Evolutionary conservation across 23 tunicate genomes (phyloP).

Genomic region (Pegea sp.): DNA sequence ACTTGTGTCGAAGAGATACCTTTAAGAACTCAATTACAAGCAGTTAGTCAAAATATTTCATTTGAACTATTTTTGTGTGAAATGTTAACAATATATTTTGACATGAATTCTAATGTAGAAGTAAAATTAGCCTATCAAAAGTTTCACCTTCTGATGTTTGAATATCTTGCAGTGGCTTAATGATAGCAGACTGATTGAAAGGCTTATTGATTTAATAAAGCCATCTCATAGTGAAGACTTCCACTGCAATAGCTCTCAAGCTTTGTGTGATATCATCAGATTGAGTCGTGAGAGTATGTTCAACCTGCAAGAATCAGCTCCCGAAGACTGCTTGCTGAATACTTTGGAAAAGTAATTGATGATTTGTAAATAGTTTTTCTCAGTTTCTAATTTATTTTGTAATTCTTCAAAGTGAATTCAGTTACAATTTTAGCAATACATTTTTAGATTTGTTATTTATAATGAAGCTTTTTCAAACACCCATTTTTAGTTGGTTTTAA

Average conservation of each 20-base stretch:
- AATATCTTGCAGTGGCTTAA: conserved; percentile 61
- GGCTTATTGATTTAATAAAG: conserved; percentile 55
- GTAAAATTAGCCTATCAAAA: no score
- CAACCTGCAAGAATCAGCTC: conserved; percentile 92
- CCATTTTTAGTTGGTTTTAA: background rate
- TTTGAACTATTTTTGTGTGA: no score
- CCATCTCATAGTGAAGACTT: conserved; percentile 56
- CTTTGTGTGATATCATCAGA: conserved; percentile 79
- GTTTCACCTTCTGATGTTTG: no score
- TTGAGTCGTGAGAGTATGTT: conserved; percentile 89
- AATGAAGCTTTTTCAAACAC: no score
- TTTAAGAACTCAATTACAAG: conserved; percentile 48
- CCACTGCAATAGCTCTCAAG: conserved; percentile 85
- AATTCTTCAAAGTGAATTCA: no score
- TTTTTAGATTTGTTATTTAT: no score
- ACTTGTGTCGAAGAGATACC: conserved; percentile 82
- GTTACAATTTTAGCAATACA: no score
- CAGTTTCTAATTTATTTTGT: background rate
- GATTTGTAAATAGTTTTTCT: background rate
- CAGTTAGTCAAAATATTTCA: conserved; percentile 13
- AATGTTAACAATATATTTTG: no score
- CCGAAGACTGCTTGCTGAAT: conserved; percentile 65
- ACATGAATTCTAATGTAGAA: no score
- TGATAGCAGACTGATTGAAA: conserved; percentile 52
- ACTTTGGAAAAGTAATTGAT: conserved; percentile 43